Conservation (phyloP, 2,113 vertebrate genomes). For the Tauraco erythrolophus region DNA sequence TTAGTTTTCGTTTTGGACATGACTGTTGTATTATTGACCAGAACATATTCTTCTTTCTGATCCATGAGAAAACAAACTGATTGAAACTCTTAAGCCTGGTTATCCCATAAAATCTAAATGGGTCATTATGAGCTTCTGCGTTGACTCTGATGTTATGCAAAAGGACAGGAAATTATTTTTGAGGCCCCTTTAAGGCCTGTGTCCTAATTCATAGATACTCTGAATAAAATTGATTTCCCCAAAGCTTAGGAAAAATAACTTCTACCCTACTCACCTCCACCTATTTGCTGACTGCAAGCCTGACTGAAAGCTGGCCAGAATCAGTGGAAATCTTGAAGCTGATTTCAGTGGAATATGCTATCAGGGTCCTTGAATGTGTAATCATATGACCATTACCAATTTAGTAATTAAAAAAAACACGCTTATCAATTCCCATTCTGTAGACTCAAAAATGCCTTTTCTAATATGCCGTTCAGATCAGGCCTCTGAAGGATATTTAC, state of each 20-base stretch:
- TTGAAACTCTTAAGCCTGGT: neutral
- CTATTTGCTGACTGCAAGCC: neutral
- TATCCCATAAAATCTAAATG: neutral
- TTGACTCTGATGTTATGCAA: neutral
- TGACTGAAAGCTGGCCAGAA: neutral
- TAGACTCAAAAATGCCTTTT: neutral
- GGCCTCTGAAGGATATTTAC: neutral
- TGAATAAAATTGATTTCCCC: constrained; percentile 14
- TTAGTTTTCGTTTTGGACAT: neutral
- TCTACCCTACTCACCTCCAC: neutral
- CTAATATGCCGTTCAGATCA: neutral
- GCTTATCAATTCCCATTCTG: neutral
- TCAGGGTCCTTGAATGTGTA: neutral
- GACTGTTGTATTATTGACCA: neutral
- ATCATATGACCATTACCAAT: neutral
- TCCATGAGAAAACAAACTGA: neutral
- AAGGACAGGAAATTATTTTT: neutral
- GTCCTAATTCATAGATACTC: neutral
- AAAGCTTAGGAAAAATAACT: constrained; percentile 3
- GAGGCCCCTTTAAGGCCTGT: neutral
- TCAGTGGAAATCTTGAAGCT: neutral
- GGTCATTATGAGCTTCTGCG: neutral
- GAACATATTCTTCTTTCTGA: neutral
- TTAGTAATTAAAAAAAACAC: neutral
- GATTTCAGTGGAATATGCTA: neutral